Conservation (phyloP, 2,113 vertebrate species). For the Barbus barbus region DNA sequence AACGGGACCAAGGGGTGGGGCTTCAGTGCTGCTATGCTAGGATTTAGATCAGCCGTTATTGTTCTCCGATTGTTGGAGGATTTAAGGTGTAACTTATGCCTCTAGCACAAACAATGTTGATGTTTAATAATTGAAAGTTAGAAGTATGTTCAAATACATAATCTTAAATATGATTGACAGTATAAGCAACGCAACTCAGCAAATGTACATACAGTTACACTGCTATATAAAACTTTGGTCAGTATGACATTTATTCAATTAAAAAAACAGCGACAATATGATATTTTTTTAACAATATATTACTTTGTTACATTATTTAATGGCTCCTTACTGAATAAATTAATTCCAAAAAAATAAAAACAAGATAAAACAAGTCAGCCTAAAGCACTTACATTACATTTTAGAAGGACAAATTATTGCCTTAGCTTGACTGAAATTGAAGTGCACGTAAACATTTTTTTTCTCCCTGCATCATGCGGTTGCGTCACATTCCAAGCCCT, state of each 20-base stretch:
- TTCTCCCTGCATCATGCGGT: not conserved
- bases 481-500: slow-evolving; percentile 2
- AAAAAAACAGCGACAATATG: too few relatives aligned
- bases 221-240: too few relatives aligned
- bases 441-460: not conserved
- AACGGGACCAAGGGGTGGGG: not conserved
- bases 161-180: too few relatives aligned
- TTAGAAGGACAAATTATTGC: not conserved
- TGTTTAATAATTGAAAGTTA: not conserved
- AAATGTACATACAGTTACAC: too few relatives aligned
- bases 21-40: not conserved
- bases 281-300: too few relatives aligned
- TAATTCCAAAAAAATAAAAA: too few relatives aligned
- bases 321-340: too few relatives aligned
- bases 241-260: too few relatives aligned
- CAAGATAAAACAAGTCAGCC: not conserved
- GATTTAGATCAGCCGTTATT: too few relatives aligned
- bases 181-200: too few relatives aligned
- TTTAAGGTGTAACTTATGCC: not conserved
- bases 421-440: not conserved
- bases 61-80: not conserved
- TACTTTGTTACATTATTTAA: too few relatives aligned
- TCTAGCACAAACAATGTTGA: not conserved
- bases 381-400: not conserved
- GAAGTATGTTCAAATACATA: too few relatives aligned